These are phyloP conservation scores for Caenorhabditis drosophilae DNA, from an alignment of 2,888 invertebrate genomes.

Conservation along the genomic window DNA sequence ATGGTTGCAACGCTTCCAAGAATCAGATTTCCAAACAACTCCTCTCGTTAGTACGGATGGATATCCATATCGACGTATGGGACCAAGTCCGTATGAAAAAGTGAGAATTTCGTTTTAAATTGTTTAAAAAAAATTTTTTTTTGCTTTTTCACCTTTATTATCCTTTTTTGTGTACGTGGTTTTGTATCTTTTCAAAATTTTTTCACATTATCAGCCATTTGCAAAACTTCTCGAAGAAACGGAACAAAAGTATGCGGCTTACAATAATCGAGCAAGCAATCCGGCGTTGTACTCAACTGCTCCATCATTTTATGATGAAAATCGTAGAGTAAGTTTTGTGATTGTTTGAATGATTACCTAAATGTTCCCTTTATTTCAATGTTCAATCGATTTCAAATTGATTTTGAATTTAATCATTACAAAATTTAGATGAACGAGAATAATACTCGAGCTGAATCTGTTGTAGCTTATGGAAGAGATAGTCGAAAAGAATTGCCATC, in stretches of 20 bases:
- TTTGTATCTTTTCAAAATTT: background rate
- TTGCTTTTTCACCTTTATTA: background rate
- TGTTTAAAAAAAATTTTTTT: background rate
- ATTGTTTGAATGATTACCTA: too few relatives aligned
- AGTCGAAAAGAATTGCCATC: slow-evolving; percentile 53
- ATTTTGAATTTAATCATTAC: too few relatives aligned
- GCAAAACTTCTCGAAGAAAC: slow-evolving; percentile 64
- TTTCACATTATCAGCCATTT: slow-evolving; percentile 59
- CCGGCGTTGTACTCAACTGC: slow-evolving; percentile 47
- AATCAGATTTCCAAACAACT: slow-evolving; percentile 55
- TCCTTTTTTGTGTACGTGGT: background rate
- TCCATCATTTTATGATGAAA: slow-evolving; percentile 15
- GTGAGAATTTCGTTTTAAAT: slow-evolving; percentile 37
- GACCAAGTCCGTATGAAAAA: slow-evolving; percentile 57
- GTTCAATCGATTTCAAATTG: background rate
- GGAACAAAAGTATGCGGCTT: slow-evolving; percentile 62
- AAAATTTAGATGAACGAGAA: background rate
- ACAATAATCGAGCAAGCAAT: slow-evolving; percentile 56
- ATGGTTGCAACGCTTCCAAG: slow-evolving; percentile 66
- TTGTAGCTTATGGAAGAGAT: slow-evolving; percentile 51
- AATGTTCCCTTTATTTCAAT: background rate
- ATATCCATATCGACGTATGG: slow-evolving; percentile 45
- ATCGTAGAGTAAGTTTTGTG: slow-evolving; percentile 8
- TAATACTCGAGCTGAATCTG: slow-evolving; percentile 48
- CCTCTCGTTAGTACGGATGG: slow-evolving; percentile 43